A percentile compares a stretch with the other conserved stretches of the same genome.
Evolutionary conservation across 1,140 invertebrate genomes (phyloP).

Genomic region (Neoseiulus cucumeris): DNA sequence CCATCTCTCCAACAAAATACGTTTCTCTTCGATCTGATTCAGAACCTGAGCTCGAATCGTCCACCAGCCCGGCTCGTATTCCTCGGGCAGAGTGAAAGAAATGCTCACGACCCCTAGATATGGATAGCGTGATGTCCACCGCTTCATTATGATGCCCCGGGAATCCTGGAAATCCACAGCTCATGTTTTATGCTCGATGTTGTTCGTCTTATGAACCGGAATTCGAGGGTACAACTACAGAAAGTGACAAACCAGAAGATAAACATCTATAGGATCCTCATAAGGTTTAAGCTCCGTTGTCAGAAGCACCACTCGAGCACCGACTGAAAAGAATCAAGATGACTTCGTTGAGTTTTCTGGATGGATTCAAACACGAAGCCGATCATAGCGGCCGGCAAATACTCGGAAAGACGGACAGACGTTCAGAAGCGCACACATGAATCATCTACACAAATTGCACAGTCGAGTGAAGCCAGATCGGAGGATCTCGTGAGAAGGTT

Average conservation of each 20-base stretch:
- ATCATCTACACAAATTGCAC: too few relatives aligned
- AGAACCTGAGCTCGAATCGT: slow-evolving; percentile 29
- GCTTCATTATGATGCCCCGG: slow-evolving; percentile 30
- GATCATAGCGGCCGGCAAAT: background rate
- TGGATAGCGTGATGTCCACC: slow-evolving; percentile 32
- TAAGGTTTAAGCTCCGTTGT: slow-evolving; percentile 31
- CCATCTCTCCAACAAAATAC: slow-evolving; percentile 30
- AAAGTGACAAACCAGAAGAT: slow-evolving; percentile 32
- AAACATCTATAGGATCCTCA: slow-evolving; percentile 31
- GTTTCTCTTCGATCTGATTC: slow-evolving; percentile 30
- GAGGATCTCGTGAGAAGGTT: background rate
- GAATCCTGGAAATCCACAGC: slow-evolving; percentile 31
- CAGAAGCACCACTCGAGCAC: slow-evolving; percentile 30
- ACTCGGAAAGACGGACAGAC: slow-evolving; percentile 1
- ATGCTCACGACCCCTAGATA: slow-evolving; percentile 29
- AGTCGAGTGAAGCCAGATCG: background rate
- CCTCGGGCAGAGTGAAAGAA: slow-evolving; percentile 25
- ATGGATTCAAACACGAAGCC: slow-evolving; percentile 12
- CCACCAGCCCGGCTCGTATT: slow-evolving; percentile 31
- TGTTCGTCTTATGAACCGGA: too few relatives aligned
- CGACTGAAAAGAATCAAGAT: slow-evolving; percentile 25
- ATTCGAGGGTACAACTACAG: too few relatives aligned
- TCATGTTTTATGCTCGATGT: too few relatives aligned
- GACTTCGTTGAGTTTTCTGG: background rate
- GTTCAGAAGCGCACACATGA: background rate